These are phyloP conservation scores for Tragelaphus imberbis DNA, from an alignment of 2,113 vertebrate species.

Conservation along the genomic window DNA sequence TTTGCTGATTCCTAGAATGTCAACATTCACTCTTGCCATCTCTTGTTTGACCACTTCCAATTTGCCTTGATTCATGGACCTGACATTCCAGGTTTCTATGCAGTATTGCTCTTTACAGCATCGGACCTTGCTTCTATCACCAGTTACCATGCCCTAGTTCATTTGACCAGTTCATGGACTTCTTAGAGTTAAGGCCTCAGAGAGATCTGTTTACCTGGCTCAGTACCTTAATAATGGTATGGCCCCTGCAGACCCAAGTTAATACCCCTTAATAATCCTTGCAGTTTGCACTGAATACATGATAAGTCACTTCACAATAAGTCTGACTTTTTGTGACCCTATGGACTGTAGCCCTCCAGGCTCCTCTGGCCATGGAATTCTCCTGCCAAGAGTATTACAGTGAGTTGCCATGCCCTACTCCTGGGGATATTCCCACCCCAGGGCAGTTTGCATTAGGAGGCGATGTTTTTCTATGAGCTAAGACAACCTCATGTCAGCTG, in stretches of 20 bases:
- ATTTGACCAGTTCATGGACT: background rate
- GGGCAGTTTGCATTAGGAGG: conserved; percentile 22
- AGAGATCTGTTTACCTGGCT: conserved; percentile 47
- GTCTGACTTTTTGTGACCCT: background rate
- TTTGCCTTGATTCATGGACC: too few species aligned
- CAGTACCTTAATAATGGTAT: conserved; percentile 12
- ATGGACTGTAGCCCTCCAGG: background rate
- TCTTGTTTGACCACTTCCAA: too few species aligned
- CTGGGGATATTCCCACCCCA: background rate
- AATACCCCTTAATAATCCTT: conserved; percentile 57
- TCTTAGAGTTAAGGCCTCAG: conserved; percentile 25
- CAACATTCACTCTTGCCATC: too few species aligned
- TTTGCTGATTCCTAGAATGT: too few species aligned
- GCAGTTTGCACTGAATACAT: background rate
- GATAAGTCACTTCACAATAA: background rate
- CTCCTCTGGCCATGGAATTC: background rate
- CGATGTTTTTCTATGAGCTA: background rate
- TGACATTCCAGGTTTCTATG: too few species aligned
- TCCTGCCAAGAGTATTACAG: background rate
- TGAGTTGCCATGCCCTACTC: background rate
- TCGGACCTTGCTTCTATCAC: background rate
- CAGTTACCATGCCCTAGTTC: background rate
- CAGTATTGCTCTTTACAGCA: too few species aligned
- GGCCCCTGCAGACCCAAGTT: background rate
- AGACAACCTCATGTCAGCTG: background rate